These are phyloP conservation scores for Procambarus virginalis DNA, from an alignment of 1,140 invertebrate species.

Conservation along the genomic window DNA sequence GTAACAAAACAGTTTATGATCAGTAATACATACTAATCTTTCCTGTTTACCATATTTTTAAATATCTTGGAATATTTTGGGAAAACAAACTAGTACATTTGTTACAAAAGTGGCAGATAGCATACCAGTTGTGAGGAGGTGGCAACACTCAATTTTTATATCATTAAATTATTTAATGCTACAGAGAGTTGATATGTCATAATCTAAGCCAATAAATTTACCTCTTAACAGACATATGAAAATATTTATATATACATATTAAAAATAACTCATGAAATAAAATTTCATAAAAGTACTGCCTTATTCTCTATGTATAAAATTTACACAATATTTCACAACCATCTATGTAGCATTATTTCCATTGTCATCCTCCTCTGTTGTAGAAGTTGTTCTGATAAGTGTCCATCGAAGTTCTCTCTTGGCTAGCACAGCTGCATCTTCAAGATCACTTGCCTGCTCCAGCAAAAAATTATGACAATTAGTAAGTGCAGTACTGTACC, in stretches of 20 bases:
- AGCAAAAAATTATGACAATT: background rate
- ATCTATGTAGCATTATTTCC: conserved; percentile 18
- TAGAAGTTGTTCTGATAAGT: conserved; percentile 34
- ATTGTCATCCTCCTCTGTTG: conserved; percentile 54
- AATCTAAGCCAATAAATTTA: too few species aligned
- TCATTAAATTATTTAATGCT: background rate
- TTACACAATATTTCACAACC: background rate
- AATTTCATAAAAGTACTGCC: background rate
- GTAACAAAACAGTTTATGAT: too few species aligned
- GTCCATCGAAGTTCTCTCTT: conserved; percentile 47
- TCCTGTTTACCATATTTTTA: too few species aligned
- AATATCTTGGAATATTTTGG: too few species aligned
- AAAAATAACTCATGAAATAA: background rate
- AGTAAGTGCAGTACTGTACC: background rate
- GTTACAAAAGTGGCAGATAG: too few species aligned
- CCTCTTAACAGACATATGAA: background rate
- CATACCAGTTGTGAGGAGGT: too few species aligned
- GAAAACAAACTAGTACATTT: too few species aligned
- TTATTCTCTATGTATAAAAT: background rate
- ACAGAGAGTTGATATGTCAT: background rate
- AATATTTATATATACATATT: background rate
- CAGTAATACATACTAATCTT: too few species aligned
- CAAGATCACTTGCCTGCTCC: conserved; percentile 40
- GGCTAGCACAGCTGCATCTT: conserved; percentile 25
- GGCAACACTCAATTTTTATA: too few species aligned